Percentiles rank a stretch among this genome's conserved stretches.
phyloP scores from a whole-genome alignment of 2,797 vertebrate species.

The Trachops cirrhosus region DNA sequence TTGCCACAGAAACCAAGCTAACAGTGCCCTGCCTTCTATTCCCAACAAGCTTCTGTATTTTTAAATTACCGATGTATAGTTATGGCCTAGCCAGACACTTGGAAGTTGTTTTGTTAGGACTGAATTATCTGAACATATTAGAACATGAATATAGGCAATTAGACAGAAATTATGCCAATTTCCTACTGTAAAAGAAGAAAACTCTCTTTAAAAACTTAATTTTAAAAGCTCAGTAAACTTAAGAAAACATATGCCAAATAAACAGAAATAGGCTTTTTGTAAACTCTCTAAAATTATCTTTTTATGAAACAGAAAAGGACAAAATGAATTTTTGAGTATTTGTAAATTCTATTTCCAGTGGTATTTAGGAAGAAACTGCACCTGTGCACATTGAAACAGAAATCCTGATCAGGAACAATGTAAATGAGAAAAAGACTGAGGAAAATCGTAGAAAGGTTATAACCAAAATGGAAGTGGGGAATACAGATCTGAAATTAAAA shows the following conservation, averaged over 20 bases:
- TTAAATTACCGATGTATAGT: not conserved
- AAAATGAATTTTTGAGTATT: not conserved
- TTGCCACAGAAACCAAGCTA: not conserved
- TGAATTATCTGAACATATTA: not conserved
- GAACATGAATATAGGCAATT: not conserved
- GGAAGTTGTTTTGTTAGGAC: not conserved
- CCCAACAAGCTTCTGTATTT: not conserved
- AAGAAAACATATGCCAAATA: not conserved
- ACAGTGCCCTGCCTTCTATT: not conserved
- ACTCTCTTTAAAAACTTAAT: not conserved
- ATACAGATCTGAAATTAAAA: not conserved
- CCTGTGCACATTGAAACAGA: not conserved
- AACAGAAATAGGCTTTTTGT: not conserved
- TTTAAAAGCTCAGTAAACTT: not conserved
- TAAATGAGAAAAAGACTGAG: not conserved
- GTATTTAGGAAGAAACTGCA: not conserved
- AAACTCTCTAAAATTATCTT: not conserved
- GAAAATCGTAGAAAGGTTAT: conserved; percentile 10
- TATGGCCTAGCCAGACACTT: not conserved
- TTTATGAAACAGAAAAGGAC: not conserved
- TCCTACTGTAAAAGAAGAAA: not conserved
- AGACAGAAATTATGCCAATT: not conserved
- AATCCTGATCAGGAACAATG: not conserved
- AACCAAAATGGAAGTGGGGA: not conserved
- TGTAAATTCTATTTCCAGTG: not conserved